A percentile compares a stretch with the other conserved stretches of the same genome.
Conservation (phyloP, 2,797 vertebrate species). For the Bryconaethiops microstoma region DNA sequence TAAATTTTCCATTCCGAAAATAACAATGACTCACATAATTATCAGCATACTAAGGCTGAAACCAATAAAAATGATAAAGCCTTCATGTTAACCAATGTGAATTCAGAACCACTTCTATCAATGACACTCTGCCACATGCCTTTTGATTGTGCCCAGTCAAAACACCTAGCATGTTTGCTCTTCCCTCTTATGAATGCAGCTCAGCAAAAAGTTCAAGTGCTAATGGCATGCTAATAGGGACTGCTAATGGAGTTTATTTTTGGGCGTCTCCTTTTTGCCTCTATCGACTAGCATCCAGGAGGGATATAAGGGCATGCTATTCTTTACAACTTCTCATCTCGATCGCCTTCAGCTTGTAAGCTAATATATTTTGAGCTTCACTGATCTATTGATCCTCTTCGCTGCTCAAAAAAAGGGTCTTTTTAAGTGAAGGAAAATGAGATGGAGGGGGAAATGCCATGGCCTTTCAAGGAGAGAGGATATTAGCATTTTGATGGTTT, state of each 20-base stretch:
- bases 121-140: conserved; percentile 14
- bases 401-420: conserved; percentile 72
- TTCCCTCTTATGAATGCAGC: conserved; percentile 40
- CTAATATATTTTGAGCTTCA: conserved; percentile 81
- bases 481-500: conserved; percentile 62
- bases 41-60: not conserved
- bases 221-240: conserved; percentile 62
- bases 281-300: conserved; percentile 51
- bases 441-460: conserved; percentile 60
- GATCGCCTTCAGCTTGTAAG: conserved; percentile 64
- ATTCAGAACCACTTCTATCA: conserved; percentile 1
- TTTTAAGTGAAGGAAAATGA: conserved; percentile 74
- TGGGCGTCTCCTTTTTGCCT: conserved; percentile 44
- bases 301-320: conserved; percentile 52
- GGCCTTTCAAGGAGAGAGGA: conserved; percentile 53
- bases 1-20: not conserved
- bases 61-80: not conserved
- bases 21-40: not conserved
- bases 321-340: conserved; percentile 56
- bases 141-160: conserved; percentile 27
- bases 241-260: conserved; percentile 63
- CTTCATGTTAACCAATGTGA: conserved; percentile 24
- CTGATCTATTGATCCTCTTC: conserved; percentile 77
- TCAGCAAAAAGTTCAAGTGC: conserved; percentile 51
- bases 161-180: conserved; percentile 25